These are phyloP conservation scores for Gallinago undulata DNA, from an alignment of 2,113 vertebrate genomes.

Conservation along the genomic window DNA sequence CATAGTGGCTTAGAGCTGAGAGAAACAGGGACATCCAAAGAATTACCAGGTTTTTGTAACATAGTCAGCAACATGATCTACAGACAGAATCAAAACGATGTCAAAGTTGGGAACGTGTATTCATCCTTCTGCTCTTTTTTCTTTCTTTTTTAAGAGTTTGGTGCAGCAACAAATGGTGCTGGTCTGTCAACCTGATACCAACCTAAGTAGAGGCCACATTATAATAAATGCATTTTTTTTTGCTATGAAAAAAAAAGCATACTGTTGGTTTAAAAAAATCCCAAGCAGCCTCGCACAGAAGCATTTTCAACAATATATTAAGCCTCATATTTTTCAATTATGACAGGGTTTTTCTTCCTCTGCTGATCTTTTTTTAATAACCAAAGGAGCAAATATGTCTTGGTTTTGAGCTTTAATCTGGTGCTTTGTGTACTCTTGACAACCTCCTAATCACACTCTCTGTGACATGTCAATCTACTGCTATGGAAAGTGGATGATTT, in stretches of 20 bases:
- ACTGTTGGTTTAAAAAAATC: background rate
- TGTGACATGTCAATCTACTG: constrained; percentile 34
- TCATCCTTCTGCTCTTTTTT: background rate
- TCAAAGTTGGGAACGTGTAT: background rate
- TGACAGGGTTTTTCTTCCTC: background rate
- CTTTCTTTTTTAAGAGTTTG: background rate
- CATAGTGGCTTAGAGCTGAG: background rate
- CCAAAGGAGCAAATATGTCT: constrained; percentile 39
- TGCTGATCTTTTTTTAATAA: constrained; percentile 40
- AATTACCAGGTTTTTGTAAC: constrained; percentile 26
- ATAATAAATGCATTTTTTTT: constrained; percentile 24
- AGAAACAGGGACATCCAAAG: background rate
- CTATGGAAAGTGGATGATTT: constrained; percentile 15
- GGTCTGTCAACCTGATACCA: background rate
- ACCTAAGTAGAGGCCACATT: background rate
- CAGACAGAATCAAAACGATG: constrained; percentile 3
- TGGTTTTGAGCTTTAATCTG: constrained; percentile 47
- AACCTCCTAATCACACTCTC: constrained; percentile 31
- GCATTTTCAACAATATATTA: constrained; percentile 28
- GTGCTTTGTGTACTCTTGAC: constrained; percentile 23
- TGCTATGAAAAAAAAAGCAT: constrained; percentile 22
- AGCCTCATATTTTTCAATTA: constrained; percentile 50
- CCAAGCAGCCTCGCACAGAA: background rate
- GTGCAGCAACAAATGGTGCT: constrained; percentile 2
- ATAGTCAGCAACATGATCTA: background rate